Percentiles rank a stretch among this genome's conserved stretches.
Evolutionary conservation across 1,140 invertebrate species (phyloP).

Genomic region (Battus philenor): DNA sequence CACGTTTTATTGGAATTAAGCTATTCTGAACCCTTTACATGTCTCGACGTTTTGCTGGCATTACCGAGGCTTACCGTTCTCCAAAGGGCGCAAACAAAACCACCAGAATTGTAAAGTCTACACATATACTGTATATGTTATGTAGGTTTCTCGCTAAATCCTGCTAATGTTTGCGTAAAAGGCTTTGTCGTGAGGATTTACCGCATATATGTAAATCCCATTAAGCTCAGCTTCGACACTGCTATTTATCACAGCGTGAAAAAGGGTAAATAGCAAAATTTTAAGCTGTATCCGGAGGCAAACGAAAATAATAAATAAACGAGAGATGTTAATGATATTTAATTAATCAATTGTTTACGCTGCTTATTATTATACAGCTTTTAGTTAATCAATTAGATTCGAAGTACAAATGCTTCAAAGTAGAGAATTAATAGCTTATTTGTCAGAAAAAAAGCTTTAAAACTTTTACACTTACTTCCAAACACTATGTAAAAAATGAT

Average conservation of each 20-base stretch:
- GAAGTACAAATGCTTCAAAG: too few species aligned
- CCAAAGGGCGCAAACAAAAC: conserved; percentile 19
- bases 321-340: not conserved
- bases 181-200: conserved; percentile 16
- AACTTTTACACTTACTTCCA: too few species aligned
- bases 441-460: too few species aligned
- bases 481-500: too few species aligned
- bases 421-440: too few species aligned
- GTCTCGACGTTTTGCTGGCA: conserved; percentile 42
- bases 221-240: conserved; percentile 16
- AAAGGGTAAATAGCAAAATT: conserved; percentile 13
- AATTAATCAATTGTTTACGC: not conserved
- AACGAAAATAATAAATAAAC: not conserved
- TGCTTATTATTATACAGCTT: too few species aligned
- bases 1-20: conserved; percentile 68
- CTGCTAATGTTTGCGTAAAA: conserved; percentile 17
- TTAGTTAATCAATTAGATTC: too few species aligned
- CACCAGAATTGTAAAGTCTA: conserved; percentile 7
- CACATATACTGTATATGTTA: conserved; percentile 7
- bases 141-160: conserved; percentile 9
- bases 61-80: conserved; percentile 42
- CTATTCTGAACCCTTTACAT: conserved; percentile 52
- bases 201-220: conserved; percentile 16
- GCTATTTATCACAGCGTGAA: conserved; percentile 16
- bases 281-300: conserved; percentile 1